A percentile compares a stretch with the other conserved stretches of the same genome.
Evolutionary conservation across 1,140 invertebrate genomes (phyloP).

Genomic region (Holcopasites calliopsidis): DNA sequence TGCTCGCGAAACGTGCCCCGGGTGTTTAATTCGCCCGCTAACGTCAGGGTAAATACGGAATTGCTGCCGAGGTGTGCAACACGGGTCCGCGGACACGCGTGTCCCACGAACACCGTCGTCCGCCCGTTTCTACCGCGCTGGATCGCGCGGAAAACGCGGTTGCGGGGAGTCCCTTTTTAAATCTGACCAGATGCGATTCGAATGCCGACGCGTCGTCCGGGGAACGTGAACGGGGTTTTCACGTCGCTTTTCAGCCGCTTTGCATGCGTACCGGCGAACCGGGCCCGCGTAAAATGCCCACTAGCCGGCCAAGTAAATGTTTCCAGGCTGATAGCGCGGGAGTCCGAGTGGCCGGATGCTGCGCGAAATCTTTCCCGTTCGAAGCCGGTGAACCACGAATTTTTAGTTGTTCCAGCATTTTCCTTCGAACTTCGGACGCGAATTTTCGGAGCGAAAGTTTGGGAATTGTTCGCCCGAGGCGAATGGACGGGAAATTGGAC

Average conservation of each 20-base stretch:
- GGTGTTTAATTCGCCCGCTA: conserved; percentile 51
- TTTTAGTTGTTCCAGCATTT: no score
- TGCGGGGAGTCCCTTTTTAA: conserved; percentile 3
- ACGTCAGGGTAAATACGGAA: conserved; percentile 59
- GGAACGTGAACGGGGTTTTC: conserved; percentile 18
- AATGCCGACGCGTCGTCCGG: background rate
- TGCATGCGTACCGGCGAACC: background rate
- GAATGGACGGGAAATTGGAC: no score
- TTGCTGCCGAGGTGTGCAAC: conserved; percentile 46
- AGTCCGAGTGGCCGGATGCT: background rate
- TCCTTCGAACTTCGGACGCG: no score
- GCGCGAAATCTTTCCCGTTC: no score
- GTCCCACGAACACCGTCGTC: background rate
- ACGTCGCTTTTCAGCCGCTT: background rate
- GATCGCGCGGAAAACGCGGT: background rate
- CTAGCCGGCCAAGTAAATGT: background rate
- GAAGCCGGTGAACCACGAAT: no score
- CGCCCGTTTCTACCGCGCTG: background rate
- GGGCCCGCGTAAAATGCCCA: background rate
- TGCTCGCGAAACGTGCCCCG: conserved; percentile 64
- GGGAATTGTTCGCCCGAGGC: no score
- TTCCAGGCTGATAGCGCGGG: background rate
- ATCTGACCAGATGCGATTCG: conserved; percentile 12
- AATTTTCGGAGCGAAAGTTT: no score
- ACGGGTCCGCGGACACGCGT: conserved; percentile 9